Conservation (phyloP, 64 coral and sea anemone species). For the Astreopora myriophthalma region DNA sequence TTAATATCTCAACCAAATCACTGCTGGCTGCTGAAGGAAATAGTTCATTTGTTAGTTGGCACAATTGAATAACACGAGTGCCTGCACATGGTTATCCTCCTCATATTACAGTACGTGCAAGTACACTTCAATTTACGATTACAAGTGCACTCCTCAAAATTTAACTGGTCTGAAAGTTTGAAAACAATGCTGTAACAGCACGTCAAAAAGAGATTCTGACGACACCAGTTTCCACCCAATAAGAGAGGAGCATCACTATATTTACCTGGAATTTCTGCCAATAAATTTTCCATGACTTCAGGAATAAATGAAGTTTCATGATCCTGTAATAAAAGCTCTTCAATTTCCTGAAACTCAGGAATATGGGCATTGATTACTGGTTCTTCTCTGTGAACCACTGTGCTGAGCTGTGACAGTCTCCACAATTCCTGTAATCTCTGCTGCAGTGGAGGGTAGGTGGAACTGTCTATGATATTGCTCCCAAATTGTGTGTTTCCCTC, state of each 20-base stretch:
- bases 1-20: too few relatives aligned
- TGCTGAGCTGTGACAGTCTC: background rate
- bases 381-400: background rate
- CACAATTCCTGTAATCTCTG: background rate
- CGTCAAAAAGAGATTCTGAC: background rate
- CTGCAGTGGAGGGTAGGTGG: background rate
- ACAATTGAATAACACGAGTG: too few relatives aligned
- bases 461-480: background rate
- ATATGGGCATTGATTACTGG: background rate
- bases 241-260: background rate
- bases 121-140: too few relatives aligned
- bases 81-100: too few relatives aligned
- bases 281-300: background rate
- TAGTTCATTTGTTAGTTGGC: too few relatives aligned
- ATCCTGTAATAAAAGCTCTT: background rate
- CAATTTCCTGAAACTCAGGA: background rate
- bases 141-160: too few relatives aligned
- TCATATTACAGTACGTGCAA: too few relatives aligned
- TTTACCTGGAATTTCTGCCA: conserved; percentile 21
- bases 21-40: too few relatives aligned
- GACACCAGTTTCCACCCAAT: background rate
- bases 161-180: too few relatives aligned
- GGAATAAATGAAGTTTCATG: background rate
- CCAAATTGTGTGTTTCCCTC: conserved; percentile 35
- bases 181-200: too few relatives aligned